Evolutionary conservation across 1,140 invertebrate species (phyloP), one percentile per base, ranked within the genome.

Genomic region (Mizuhopecten yessoensis): DNA sequence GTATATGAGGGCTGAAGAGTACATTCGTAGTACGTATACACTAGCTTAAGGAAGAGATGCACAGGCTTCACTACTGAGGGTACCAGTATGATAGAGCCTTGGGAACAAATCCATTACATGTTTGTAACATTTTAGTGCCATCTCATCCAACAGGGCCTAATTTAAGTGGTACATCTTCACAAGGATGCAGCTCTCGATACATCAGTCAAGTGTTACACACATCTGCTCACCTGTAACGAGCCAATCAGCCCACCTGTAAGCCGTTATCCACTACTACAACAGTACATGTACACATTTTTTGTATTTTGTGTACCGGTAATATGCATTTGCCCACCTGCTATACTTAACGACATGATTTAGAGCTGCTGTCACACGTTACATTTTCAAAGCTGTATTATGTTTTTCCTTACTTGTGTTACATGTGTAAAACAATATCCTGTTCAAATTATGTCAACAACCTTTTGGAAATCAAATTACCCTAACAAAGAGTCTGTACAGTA

Each of bases 141-240:
- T n/a, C 57, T 75, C 57, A 75, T 75, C 57, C 1, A 75, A 75
- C n/a, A 17, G 57, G 17, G 57, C 57, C n/a, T 75, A 75, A 75
- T 75, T 75, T 5, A 75, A 75, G 57, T 29, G 11, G 23, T 75
- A 29, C 57, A 75, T 75, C 57, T 75, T 75, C 57, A n/a, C 57
- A 75, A 29, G n/a, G 57, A n/a, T 75, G 23, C 57, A 29, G 57
- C n/a, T 29, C n/a, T 7, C 57, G 11, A 75, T 75, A 75, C 57
- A 75, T 75, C 57, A 75, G 57, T 75, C 57, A 75, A n/a, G 23
- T 5, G 15, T 13, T 75, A 75, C 57, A 75, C 57, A 75, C 23
- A 29, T 75, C 42, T 45, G 42, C 57, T 29, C 57, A 75, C 57
- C 57, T 75, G 57, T 75, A 75, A 75, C 57, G n/a, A 75, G 57